Percentiles rank a stretch among this genome's conserved stretches.
phyloP scores from a whole-genome alignment of 2,888 invertebrate genomes.

The Lasioglossum calceatum region DNA sequence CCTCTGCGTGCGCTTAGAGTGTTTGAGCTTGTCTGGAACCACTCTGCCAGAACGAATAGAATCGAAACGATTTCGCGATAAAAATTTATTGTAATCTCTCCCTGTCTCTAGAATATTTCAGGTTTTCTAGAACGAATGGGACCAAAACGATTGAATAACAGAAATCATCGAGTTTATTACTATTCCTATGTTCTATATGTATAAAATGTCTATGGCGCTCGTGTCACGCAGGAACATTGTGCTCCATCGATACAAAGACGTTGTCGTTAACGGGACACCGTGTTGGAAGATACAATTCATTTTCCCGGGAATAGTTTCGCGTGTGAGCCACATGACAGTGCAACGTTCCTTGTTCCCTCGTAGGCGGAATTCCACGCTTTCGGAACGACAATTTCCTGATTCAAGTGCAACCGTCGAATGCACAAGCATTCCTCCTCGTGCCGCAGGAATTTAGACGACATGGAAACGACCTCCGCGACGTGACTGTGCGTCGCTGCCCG shows the following conservation, averaged over 20 bases:
- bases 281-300: conserved; percentile 28
- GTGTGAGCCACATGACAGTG: conserved; percentile 33
- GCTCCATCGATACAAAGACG: neutral
- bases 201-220: too few species aligned
- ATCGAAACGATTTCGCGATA: neutral
- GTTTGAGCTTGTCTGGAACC: neutral
- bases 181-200: neutral
- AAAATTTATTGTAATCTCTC: neutral
- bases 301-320: conserved; percentile 40
- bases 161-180: neutral
- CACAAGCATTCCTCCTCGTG: conserved; percentile 32
- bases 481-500: conserved; percentile 35
- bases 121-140: neutral
- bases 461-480: conserved; percentile 52
- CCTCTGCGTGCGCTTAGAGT: neutral
- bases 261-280: neutral
- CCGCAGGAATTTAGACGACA: conserved; percentile 62
- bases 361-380: conserved; percentile 48
- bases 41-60: neutral
- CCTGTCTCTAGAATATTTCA: neutral
- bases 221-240: neutral
- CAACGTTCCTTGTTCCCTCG: conserved; percentile 15
- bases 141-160: neutral
- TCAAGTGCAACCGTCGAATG: conserved; percentile 66
- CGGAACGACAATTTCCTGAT: conserved; percentile 61